Evolutionary conservation across 2,888 invertebrate species (phyloP), one percentile per base, ranked within the genome.

Genomic region (Drosophila recens): DNA sequence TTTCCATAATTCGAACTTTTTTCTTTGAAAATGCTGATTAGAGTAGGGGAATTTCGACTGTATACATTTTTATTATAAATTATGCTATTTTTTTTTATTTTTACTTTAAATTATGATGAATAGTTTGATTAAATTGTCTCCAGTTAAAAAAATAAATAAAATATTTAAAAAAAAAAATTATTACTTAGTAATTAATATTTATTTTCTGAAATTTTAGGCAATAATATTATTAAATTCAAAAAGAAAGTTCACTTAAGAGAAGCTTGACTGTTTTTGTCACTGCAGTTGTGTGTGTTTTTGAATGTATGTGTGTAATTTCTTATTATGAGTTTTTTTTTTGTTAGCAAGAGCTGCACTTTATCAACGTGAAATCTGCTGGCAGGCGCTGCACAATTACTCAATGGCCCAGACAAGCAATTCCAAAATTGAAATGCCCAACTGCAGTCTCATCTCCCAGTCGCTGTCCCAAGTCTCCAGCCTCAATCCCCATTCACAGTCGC

Each of bases 331-430:
- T 23, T 23, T 23, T 23, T 54, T 11, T 23, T 11, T n/a, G n/a
- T 36, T 27, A 11, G 73, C 76, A 64, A 79, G 72, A 66, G 69
- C 65, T 79, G 72, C 77, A 87, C 81, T 89, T 87, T 87, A 87
- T 87, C 86, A 87, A 73, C 83, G 89, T 82, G 67, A 83, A 87
- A 87, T 87, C 86, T 75, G 76, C 69, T 70, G 87, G 81, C 81
- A 86, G 81, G 66, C 75, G 84, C 87, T 84, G 77, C 86, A 87
- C 86, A 87, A 87, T 87, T 87, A 87, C 86, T 87, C 90, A 87
- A 86, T 86, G 83, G 83, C 75, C 77, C 74, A 72, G 80, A 67
- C 79, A 75, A 77, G 57, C 10, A 57, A 57, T 57, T 57, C 57
- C 45, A 56, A 57, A 57, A 57, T 77, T 77, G 75, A 79, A 76